These are phyloP conservation scores for Chironomus tentans DNA, from an alignment of 2,888 invertebrate genomes.

Conservation along the genomic window DNA sequence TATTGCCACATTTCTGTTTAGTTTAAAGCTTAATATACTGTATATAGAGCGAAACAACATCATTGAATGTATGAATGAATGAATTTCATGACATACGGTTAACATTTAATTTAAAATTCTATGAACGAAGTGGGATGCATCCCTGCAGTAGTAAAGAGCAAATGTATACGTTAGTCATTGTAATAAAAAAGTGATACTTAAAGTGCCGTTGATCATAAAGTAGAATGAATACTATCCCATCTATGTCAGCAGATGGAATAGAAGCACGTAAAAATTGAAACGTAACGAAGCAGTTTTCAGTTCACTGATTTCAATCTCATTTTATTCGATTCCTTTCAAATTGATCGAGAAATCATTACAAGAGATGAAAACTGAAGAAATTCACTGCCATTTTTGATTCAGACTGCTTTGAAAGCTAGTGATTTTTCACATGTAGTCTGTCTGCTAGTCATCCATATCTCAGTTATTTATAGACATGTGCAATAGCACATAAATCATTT, in stretches of 20 bases:
- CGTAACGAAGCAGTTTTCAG: neutral
- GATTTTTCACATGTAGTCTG: no score
- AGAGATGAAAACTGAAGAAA: no score
- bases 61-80: neutral
- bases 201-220: neutral
- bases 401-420: no score
- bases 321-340: neutral
- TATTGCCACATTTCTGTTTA: neutral
- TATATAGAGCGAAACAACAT: neutral
- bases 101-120: neutral
- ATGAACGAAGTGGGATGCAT: neutral
- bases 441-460: no score
- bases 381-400: no score
- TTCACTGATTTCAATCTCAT: neutral
- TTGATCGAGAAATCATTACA: no score
- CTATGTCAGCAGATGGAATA: neutral
- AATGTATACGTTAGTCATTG: neutral
- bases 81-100: neutral
- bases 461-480: no score
- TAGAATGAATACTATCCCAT: neutral
- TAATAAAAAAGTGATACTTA: neutral
- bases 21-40: neutral
- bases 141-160: neutral
- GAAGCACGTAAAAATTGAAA: no score
- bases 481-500: no score